Evolutionary conservation across 2,113 vertebrate genomes (phyloP), one percentile per base, ranked within the genome.

Genomic region (Rhinoderma darwinii): DNA sequence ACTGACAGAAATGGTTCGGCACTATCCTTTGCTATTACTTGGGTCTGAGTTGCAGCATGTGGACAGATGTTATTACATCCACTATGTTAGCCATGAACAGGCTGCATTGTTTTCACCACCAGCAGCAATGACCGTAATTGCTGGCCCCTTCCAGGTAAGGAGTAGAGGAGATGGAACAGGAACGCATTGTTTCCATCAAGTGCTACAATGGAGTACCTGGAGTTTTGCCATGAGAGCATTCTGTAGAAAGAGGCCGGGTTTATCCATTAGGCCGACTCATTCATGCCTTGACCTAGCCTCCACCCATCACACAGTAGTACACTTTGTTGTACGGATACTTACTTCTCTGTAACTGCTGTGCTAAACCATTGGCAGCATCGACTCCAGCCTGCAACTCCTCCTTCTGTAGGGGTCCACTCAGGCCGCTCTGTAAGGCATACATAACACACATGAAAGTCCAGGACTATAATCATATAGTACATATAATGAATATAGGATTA

Each of bases 371-470:
- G 59, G 96, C 96, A 22, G 92, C 90, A 0, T 96, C 93, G 80
- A 99, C 96, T 1, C 97, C 97, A 0, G 87, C 72, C 92, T 99
- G 98, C 35, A 99, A 84, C 91, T 99, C 98, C 9, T 99, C 98
- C 90, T 96, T 99, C 35, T 94, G 95, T 89, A 99, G 90, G 0
- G 92, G 90, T 51, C 96, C 95, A 35, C 91, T 89, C 56, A 96
- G 93, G 47, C 94, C 94, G 61, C 78, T 87, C 97, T 97, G 85
- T 82, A 88, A 78, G 44, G 44, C 20, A 50, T 7, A 3, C 18
- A 54, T 51, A 35, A 10, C 6, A 78, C 44, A 77, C 74, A 51
- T 43, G 17, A 17, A 72, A 22, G 54, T 32, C 27, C 50, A 70
- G 32, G 15, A 20, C 14, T 32, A 32, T 17, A 22, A 20, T 17